Percentiles rank a stretch among this genome's conserved stretches.
Evolutionary conservation across 2,797 vertebrate genomes (phyloP).

Genomic region (Lacerta viridis): DNA sequence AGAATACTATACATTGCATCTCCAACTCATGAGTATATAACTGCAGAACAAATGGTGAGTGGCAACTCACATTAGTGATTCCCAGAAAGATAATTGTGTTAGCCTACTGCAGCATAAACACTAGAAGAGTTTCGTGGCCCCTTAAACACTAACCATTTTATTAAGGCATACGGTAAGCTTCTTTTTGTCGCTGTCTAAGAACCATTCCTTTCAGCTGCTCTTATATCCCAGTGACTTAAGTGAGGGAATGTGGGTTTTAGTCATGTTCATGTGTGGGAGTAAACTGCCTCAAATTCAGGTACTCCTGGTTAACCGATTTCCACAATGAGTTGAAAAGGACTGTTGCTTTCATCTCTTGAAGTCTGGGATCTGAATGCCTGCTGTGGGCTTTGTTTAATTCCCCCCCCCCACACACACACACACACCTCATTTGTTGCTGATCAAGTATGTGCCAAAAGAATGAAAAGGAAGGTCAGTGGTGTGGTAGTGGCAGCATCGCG

Average conservation of each 20-base stretch:
- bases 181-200: background rate
- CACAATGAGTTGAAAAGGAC: background rate
- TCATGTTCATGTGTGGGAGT: background rate
- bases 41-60: background rate
- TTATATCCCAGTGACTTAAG: background rate
- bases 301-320: background rate
- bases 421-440: constrained; percentile 4
- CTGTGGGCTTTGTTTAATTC: background rate
- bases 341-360: constrained; percentile 1
- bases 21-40: background rate
- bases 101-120: background rate
- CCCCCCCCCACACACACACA: no score
- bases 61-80: background rate
- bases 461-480: constrained; percentile 19
- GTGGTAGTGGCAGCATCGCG: background rate
- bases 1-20: background rate
- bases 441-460: constrained; percentile 1
- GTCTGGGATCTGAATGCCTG: background rate
- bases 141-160: background rate
- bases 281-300: background rate
- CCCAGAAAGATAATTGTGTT: background rate
- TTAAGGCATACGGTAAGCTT: background rate
- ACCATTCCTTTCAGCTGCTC: background rate
- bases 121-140: background rate
- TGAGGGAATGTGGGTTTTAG: background rate